Percentiles rank a stretch among this genome's conserved stretches.
Conservation (phyloP, 2,113 vertebrate genomes). For the Monopterus albus region DNA sequence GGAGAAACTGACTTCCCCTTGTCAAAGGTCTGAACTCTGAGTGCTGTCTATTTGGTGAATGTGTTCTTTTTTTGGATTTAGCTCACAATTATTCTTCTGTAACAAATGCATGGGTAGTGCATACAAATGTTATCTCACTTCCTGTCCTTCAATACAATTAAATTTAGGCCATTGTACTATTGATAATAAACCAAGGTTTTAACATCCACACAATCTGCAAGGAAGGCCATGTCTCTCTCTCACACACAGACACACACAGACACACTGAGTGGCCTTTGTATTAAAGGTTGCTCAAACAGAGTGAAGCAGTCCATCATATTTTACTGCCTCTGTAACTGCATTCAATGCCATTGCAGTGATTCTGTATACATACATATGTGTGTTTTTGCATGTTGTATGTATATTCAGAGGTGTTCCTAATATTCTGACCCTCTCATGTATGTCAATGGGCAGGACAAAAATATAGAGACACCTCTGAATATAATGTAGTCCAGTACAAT, state of each 20-base stretch:
- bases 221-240: slow-evolving; percentile 14
- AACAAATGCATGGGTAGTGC: slow-evolving; percentile 4
- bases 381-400: too few relatives aligned
- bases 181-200: slow-evolving; percentile 36
- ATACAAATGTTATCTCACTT: slow-evolving; percentile 55
- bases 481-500: too few relatives aligned
- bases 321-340: slow-evolving; percentile 44
- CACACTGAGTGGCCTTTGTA: slow-evolving; percentile 17
- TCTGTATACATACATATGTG: too few relatives aligned
- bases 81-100: slow-evolving; percentile 7
- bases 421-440: too few relatives aligned
- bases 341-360: slow-evolving; percentile 61
- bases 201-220: slow-evolving; percentile 46
- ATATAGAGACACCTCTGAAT: too few relatives aligned
- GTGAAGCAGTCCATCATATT: slow-evolving; percentile 65
- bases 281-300: too few relatives aligned
- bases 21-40: too few relatives aligned
- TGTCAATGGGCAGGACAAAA: too few relatives aligned
- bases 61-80: too few relatives aligned
- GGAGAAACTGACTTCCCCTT: too few relatives aligned
- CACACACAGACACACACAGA: slow-evolving; percentile 25
- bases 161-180: slow-evolving; percentile 34
- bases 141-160: slow-evolving; percentile 41
- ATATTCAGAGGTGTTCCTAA: too few relatives aligned
- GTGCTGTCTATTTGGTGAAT: too few relatives aligned